These are phyloP conservation scores for Tenodera sinensis DNA, from an alignment of 2,888 invertebrate species.

Conservation along the genomic window DNA sequence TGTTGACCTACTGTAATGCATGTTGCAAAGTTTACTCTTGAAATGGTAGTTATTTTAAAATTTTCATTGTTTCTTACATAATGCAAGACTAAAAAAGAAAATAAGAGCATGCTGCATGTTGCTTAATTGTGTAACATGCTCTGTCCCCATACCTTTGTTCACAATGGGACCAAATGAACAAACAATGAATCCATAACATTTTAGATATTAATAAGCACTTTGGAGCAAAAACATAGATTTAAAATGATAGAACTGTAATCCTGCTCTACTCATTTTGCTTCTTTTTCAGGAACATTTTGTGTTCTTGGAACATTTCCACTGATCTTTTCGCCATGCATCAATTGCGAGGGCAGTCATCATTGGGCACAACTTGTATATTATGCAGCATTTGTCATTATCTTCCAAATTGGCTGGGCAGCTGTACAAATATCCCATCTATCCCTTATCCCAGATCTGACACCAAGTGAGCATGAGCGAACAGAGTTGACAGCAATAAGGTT, in stretches of 20 bases:
- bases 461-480: conserved; percentile 68
- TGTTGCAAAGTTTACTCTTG: too few relatives aligned
- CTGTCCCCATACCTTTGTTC: too few relatives aligned
- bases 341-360: conserved; percentile 58
- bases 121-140: too few relatives aligned
- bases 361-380: conserved; percentile 74
- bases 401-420: conserved; percentile 91
- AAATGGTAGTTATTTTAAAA: too few relatives aligned
- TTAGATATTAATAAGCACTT: too few relatives aligned
- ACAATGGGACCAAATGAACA: too few relatives aligned
- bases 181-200: too few relatives aligned
- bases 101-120: too few relatives aligned
- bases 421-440: conserved; percentile 89
- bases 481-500: conserved; percentile 75
- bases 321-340: conserved; percentile 75
- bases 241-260: neutral
- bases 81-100: too few relatives aligned
- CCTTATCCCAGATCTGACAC: conserved; percentile 77
- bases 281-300: conserved; percentile 64
- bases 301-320: conserved; percentile 80
- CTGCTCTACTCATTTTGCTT: neutral
- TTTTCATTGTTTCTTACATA: too few relatives aligned
- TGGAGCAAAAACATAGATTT: too few relatives aligned
- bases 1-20: too few relatives aligned
- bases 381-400: conserved; percentile 72